These are phyloP conservation scores for Oenanthe oenanthe DNA, from an alignment of 2,113 vertebrate genomes.

Conservation along the genomic window DNA sequence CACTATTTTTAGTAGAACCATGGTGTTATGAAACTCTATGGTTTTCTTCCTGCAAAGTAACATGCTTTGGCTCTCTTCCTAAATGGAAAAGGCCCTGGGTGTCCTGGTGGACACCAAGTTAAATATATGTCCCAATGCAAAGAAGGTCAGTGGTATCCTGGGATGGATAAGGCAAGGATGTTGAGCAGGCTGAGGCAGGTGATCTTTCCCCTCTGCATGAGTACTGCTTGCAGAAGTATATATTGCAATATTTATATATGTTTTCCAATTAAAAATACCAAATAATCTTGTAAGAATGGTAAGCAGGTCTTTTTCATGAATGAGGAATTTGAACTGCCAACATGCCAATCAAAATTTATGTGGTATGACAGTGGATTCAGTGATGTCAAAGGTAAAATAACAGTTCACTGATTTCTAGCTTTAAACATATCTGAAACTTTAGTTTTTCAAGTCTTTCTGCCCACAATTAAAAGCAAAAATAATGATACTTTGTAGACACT, in stretches of 20 bases:
- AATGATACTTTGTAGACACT: neutral
- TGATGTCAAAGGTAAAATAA: neutral
- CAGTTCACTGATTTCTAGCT: neutral
- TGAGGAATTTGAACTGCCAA: neutral
- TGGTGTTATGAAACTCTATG: neutral
- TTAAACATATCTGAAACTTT: neutral
- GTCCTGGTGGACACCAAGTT: neutral
- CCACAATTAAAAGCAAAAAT: neutral
- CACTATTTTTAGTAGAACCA: neutral
- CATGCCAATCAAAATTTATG: neutral
- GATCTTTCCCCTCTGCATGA: neutral
- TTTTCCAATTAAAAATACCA: neutral
- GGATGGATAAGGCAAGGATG: neutral
- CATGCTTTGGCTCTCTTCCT: neutral
- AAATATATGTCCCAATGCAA: neutral
- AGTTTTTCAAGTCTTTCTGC: neutral
- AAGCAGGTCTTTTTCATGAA: neutral
- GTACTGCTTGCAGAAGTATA: neutral
- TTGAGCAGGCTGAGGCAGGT: neutral
- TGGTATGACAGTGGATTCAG: neutral
- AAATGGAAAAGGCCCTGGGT: neutral
- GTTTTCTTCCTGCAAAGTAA: neutral
- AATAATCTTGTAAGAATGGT: neutral
- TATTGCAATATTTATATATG: neutral
- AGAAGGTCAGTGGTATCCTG: neutral